Evolutionary conservation across 1,140 invertebrate species (phyloP).

Genomic region (Nebria ingens): DNA sequence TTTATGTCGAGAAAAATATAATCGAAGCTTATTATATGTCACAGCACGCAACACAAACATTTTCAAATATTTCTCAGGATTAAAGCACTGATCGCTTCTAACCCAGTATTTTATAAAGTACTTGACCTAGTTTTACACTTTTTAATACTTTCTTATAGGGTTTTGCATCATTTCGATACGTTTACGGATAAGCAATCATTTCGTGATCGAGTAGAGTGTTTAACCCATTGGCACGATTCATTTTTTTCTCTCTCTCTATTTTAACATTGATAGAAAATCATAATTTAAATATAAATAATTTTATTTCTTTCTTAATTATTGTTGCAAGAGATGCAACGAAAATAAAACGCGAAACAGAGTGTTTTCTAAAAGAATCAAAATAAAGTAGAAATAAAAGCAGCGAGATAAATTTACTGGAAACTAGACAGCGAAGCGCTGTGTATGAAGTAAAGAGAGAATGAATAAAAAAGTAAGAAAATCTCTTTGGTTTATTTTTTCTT

Average conservation of each 20-base stretch:
- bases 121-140: neutral
- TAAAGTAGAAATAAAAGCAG: neutral
- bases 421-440: neutral
- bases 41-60: conserved; percentile 1
- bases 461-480: too few relatives aligned
- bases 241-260: too few relatives aligned
- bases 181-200: neutral
- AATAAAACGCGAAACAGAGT: too few relatives aligned
- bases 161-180: neutral
- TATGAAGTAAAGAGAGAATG: too few relatives aligned
- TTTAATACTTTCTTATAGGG: neutral
- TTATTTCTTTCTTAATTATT: too few relatives aligned
- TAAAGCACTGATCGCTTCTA: neutral
- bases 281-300: too few relatives aligned
- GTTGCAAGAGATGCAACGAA: too few relatives aligned
- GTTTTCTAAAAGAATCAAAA: neutral
- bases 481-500: neutral
- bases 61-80: conserved; percentile 4
- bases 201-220: too few relatives aligned
- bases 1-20: too few relatives aligned
- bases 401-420: neutral
- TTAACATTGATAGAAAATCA: too few relatives aligned
- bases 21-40: neutral
- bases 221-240: too few relatives aligned
- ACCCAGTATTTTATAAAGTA: neutral